Conservation (phyloP, 1,140 invertebrate genomes). For the Aphaenogaster floridana region DNA sequence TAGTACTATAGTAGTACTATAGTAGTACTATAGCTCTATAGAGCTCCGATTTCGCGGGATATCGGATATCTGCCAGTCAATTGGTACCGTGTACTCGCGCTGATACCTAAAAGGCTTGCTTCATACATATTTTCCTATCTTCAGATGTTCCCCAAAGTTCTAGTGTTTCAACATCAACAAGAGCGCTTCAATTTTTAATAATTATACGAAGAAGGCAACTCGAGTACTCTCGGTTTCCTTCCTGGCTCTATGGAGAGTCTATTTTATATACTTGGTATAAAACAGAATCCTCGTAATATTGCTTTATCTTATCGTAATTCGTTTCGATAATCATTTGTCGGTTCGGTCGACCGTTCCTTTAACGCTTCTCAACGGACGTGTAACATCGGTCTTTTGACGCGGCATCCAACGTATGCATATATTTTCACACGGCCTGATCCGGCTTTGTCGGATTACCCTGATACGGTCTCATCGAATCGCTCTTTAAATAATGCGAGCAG, state of each 20-base stretch:
- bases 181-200: not conserved
- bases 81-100: not conserved
- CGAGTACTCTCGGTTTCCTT: not conserved
- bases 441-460: not conserved
- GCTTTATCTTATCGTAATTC: not conserved
- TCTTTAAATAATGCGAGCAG: slow-evolving; percentile 17
- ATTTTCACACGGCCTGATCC: not conserved
- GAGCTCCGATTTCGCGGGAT: not conserved
- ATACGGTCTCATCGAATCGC: not conserved
- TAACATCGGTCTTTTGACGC: not conserved
- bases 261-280: not conserved
- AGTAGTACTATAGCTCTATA: too few species aligned
- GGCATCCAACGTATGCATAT: not conserved
- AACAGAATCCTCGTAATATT: not conserved
- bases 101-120: not conserved
- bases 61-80: not conserved
- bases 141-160: not conserved
- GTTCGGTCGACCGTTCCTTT: not conserved
- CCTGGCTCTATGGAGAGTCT: not conserved
- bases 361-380: not conserved
- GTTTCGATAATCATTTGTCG: not conserved
- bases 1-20: too few species aligned
- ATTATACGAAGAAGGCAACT: not conserved
- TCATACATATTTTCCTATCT: not conserved
- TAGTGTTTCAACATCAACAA: not conserved